These are phyloP conservation scores for Lepidochitona cinerea DNA, from an alignment of 2,888 invertebrate genomes.

Conservation along the genomic window DNA sequence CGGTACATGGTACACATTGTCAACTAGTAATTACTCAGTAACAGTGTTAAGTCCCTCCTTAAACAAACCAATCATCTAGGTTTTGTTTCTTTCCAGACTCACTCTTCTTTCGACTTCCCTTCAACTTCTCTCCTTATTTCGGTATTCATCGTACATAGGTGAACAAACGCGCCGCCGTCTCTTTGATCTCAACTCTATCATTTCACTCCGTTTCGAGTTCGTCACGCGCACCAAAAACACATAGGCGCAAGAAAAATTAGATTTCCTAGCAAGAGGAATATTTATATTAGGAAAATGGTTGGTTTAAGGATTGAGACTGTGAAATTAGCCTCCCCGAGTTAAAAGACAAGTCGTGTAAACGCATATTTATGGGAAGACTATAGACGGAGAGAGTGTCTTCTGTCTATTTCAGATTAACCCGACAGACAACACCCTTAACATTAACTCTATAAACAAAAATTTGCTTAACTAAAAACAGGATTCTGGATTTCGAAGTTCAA, in stretches of 20 bases:
- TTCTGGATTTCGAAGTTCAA: too few relatives aligned
- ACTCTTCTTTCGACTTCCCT: not conserved
- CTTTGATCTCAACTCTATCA: not conserved
- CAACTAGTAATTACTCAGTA: not conserved
- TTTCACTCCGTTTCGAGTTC: not conserved
- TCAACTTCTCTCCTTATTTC: not conserved
- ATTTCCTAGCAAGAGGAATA: not conserved
- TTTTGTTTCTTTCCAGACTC: not conserved
- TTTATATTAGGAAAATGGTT: conserved; percentile 6
- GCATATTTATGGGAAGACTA: not conserved
- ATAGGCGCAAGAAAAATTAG: conserved; percentile 8
- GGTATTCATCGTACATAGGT: not conserved
- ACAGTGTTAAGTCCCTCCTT: conserved; percentile 4
- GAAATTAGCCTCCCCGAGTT: conserved; percentile 2
- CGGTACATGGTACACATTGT: conserved; percentile 5
- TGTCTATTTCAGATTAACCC: too few relatives aligned
- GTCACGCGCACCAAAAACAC: conserved; percentile 9
- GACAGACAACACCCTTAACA: too few relatives aligned
- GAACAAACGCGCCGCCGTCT: not conserved
- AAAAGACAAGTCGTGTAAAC: not conserved
- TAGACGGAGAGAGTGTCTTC: too few relatives aligned
- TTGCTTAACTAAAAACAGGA: too few relatives aligned
- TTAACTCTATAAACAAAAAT: too few relatives aligned
- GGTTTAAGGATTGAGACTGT: conserved; percentile 2
- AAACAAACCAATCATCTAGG: not conserved